Conservation (phyloP, 2,797 vertebrate genomes). For the Enteromius trimaculatus region DNA sequence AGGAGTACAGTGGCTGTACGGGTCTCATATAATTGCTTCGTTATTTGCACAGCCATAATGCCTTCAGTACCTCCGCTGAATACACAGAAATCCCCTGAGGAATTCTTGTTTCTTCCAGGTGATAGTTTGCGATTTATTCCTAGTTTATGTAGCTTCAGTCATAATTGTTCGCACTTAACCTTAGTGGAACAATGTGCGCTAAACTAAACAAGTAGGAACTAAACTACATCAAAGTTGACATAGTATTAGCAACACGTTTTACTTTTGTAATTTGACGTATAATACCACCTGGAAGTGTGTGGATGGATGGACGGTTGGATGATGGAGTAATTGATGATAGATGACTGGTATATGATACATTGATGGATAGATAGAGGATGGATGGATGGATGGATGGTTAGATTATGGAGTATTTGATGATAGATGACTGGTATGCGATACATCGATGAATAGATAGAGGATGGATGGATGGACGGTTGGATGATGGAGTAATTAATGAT, state of each 20-base stretch:
- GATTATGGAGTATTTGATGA: no score
- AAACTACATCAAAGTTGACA: neutral
- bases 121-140: conserved; percentile 18
- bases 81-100: neutral
- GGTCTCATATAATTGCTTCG: conserved; percentile 34
- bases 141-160: conserved; percentile 5
- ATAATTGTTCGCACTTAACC: conserved; percentile 2
- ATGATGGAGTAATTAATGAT: no score
- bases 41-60: conserved; percentile 8
- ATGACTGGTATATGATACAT: neutral
- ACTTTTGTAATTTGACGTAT: neutral
- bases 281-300: neutral
- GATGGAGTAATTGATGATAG: no score
- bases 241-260: neutral
- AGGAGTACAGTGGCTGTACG: neutral
- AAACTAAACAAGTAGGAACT: neutral
- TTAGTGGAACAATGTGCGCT: neutral
- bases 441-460: no score
- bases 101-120: neutral
- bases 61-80: conserved; percentile 8
- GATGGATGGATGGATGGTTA: no score
- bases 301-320: no score
- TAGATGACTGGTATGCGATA: no score
- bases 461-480: no score
- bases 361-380: neutral